phyloP scores from a whole-genome alignment of 2,888 invertebrate species.

The Ectemnius cavifrons region DNA sequence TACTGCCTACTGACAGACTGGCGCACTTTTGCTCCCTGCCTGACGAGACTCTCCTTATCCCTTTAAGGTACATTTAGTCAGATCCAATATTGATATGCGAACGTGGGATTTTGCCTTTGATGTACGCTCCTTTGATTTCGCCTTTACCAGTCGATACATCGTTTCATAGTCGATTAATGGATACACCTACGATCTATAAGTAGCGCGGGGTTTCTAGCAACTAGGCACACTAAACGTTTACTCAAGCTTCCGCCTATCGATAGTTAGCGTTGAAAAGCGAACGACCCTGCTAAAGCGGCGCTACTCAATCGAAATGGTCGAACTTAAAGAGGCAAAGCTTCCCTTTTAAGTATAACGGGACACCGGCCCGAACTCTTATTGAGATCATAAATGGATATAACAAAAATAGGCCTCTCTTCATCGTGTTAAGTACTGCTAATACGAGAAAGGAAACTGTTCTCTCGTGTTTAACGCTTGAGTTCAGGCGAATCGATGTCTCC shows the following conservation, averaged over 20 bases:
- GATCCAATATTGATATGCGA: slow-evolving; percentile 51
- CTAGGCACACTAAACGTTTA: slow-evolving; percentile 46
- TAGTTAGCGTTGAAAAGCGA: slow-evolving; percentile 31
- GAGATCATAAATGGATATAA: neutral
- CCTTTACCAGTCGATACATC: neutral
- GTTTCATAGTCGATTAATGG: slow-evolving; percentile 14
- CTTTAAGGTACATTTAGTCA: slow-evolving; percentile 29
- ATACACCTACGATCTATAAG: slow-evolving; percentile 38
- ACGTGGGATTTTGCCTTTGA: slow-evolving; percentile 47
- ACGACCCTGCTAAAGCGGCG: slow-evolving; percentile 35
- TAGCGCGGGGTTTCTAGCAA: slow-evolving; percentile 36
- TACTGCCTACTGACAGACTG: no score
- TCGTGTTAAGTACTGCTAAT: no score
- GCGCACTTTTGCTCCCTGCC: slow-evolving; percentile 16
- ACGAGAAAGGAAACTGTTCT: no score
- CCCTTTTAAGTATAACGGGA: neutral
- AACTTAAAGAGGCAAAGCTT: slow-evolving; percentile 22
- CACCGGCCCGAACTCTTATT: no score
- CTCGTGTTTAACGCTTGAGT: neutral
- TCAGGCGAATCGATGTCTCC: neutral
- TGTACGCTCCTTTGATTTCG: slow-evolving; percentile 56
- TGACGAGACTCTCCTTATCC: slow-evolving; percentile 27
- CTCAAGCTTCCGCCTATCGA: slow-evolving; percentile 40
- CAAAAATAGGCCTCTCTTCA: neutral
- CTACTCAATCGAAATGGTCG: slow-evolving; percentile 21